Evolutionary conservation across 2,888 invertebrate genomes (phyloP).

Genomic region (Zeuzera pyrina): DNA sequence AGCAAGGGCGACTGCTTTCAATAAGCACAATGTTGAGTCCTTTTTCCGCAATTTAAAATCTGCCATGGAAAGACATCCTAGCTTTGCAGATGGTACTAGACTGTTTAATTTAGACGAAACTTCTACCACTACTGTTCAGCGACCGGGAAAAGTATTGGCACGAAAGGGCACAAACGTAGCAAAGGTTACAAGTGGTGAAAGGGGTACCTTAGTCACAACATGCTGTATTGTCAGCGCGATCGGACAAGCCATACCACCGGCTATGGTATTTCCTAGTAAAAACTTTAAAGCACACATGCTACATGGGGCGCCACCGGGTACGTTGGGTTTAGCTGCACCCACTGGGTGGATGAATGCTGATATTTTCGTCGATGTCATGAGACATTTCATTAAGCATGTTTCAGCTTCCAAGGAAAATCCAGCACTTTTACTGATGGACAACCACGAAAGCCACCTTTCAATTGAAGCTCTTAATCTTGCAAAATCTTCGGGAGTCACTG

Average conservation of each 20-base stretch:
- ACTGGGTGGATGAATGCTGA: slow-evolving; percentile 31
- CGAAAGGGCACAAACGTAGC: slow-evolving; percentile 16
- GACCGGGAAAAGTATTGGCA: slow-evolving; percentile 13
- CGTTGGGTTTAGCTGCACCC: slow-evolving; percentile 26
- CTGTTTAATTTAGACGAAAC: slow-evolving; percentile 16
- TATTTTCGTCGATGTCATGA: slow-evolving; percentile 24
- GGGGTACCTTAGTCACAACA: slow-evolving; percentile 16
- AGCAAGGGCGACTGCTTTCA: slow-evolving; percentile 12
- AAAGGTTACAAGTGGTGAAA: slow-evolving; percentile 15
- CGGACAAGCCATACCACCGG: slow-evolving; percentile 18
- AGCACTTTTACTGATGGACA: slow-evolving; percentile 24
- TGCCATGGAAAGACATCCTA: not conserved
- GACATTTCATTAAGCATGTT: slow-evolving; percentile 27
- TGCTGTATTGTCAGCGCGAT: slow-evolving; percentile 17
- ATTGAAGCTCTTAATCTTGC: slow-evolving; percentile 22
- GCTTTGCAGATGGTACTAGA: slow-evolving; percentile 9
- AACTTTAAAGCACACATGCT: slow-evolving; percentile 26
- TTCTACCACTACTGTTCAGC: slow-evolving; percentile 16
- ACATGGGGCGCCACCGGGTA: slow-evolving; percentile 27
- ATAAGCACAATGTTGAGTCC: slow-evolving; percentile 9
- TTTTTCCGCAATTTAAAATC: slow-evolving; percentile 16
- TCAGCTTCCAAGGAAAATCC: slow-evolving; percentile 18
- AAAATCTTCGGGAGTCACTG: slow-evolving; percentile 30
- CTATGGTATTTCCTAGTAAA: slow-evolving; percentile 26
- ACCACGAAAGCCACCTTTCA: slow-evolving; percentile 27